Conservation (phyloP, 2,888 invertebrate species). For the Dryobota labecula region DNA sequence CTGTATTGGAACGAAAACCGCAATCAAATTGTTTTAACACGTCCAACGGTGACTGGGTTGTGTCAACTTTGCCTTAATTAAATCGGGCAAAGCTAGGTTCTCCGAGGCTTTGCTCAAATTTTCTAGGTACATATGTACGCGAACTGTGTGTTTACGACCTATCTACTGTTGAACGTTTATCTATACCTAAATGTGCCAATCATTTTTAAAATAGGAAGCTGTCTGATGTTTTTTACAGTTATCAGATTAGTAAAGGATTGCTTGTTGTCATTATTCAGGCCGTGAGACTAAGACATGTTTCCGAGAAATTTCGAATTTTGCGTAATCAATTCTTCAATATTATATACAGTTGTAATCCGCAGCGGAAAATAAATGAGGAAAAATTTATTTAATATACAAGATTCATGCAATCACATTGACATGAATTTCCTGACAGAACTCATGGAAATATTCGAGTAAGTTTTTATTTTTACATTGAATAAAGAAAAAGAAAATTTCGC, state of each 20-base stretch:
- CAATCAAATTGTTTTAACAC: slow-evolving; percentile 56
- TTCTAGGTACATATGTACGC: slow-evolving; percentile 1
- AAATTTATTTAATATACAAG: slow-evolving; percentile 26
- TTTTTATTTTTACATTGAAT: slow-evolving; percentile 37
- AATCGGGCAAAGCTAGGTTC: slow-evolving; percentile 38
- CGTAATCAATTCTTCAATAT: slow-evolving; percentile 39
- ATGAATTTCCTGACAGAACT: slow-evolving; percentile 16
- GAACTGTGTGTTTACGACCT: slow-evolving; percentile 11
- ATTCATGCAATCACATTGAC: slow-evolving; percentile 14
- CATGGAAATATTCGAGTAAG: slow-evolving; percentile 12
- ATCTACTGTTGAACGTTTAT: slow-evolving; percentile 29
- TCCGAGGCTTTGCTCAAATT: slow-evolving; percentile 7
- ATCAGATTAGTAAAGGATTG: slow-evolving; percentile 66
- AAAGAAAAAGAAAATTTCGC: slow-evolving; percentile 34
- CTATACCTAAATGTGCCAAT: slow-evolving; percentile 39
- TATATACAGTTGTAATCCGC: slow-evolving; percentile 29
- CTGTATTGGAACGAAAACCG: slow-evolving; percentile 42
- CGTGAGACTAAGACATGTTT: slow-evolving; percentile 53
- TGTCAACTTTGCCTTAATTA: slow-evolving; percentile 56
- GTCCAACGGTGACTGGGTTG: slow-evolving; percentile 44
- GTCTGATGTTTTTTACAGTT: slow-evolving; percentile 61
- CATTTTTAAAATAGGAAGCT: slow-evolving; percentile 42
- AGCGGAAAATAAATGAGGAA: slow-evolving; percentile 30
- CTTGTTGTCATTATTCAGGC: slow-evolving; percentile 60
- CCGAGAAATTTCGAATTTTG: slow-evolving; percentile 57